Evolutionary conservation across 2,113 vertebrate species (phyloP).

Genomic region (Narcine bancroftii): DNA sequence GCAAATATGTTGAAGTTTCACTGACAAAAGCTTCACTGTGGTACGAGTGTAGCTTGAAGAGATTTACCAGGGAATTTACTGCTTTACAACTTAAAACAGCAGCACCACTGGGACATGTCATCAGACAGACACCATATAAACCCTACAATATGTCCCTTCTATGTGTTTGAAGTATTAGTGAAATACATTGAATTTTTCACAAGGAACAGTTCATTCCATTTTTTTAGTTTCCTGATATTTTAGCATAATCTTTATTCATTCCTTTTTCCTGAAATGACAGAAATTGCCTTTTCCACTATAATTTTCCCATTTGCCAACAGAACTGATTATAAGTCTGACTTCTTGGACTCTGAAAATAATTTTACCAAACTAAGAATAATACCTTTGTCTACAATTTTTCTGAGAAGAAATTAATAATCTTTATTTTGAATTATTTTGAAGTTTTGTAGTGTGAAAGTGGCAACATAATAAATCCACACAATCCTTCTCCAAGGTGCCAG

Average conservation of each 20-base stretch:
- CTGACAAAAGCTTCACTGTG: slow-evolving; percentile 8
- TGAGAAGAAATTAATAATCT: background rate
- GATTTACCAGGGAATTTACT: slow-evolving; percentile 31
- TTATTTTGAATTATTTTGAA: background rate
- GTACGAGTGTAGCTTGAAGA: background rate
- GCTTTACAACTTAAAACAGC: slow-evolving; percentile 21
- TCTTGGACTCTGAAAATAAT: background rate
- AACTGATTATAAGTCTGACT: background rate
- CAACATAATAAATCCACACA: background rate
- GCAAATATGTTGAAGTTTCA: slow-evolving; percentile 28
- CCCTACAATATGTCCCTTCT: slow-evolving; percentile 5
- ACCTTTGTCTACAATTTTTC: background rate
- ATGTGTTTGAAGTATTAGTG: background rate
- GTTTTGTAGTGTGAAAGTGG: background rate
- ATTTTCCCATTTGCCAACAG: background rate
- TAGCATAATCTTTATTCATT: background rate
- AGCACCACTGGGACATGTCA: background rate
- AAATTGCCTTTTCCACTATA: background rate
- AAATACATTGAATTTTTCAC: slow-evolving; percentile 1
- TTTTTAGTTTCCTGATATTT: background rate
- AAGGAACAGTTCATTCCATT: background rate
- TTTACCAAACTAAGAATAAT: background rate
- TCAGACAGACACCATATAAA: background rate
- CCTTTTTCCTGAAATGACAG: background rate
- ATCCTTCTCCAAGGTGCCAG: background rate